Evolutionary conservation across 2,113 vertebrate genomes (phyloP).

Genomic region (Paramormyrops kingsleyae): DNA sequence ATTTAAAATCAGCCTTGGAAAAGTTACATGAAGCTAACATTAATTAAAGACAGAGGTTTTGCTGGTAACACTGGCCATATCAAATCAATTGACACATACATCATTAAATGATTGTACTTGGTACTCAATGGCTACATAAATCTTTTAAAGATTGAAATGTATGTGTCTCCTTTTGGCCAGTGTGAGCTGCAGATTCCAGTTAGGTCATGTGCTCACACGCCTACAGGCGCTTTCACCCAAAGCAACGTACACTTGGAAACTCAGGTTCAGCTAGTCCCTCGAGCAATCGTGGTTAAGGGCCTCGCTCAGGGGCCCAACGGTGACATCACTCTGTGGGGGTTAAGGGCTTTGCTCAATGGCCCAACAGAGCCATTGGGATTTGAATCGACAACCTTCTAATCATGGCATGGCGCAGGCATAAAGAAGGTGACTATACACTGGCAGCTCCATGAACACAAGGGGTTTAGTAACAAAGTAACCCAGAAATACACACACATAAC

Average conservation of each 20-base stretch:
- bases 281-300: not conserved
- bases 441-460: too few relatives aligned
- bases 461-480: too few relatives aligned
- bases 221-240: not conserved
- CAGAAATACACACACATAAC: too few relatives aligned
- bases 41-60: not conserved
- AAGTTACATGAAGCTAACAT: not conserved
- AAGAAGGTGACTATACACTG: too few relatives aligned
- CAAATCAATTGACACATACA: not conserved
- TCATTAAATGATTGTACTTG: not conserved
- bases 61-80: not conserved
- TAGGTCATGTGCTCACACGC: not conserved
- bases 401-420: too few relatives aligned
- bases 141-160: not conserved
- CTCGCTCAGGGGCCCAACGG: too few relatives aligned
- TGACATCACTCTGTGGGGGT: too few relatives aligned
- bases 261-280: not conserved
- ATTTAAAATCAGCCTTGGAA: not conserved
- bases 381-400: not conserved
- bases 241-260: not conserved
- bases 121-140: not conserved
- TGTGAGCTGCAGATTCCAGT: not conserved
- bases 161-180: not conserved
- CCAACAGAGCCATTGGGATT: not conserved
- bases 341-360: not conserved